Evolutionary conservation across 2,888 invertebrate genomes (phyloP), one percentile per base, ranked within the genome.

Genomic region (Drosophila yooni): DNA sequence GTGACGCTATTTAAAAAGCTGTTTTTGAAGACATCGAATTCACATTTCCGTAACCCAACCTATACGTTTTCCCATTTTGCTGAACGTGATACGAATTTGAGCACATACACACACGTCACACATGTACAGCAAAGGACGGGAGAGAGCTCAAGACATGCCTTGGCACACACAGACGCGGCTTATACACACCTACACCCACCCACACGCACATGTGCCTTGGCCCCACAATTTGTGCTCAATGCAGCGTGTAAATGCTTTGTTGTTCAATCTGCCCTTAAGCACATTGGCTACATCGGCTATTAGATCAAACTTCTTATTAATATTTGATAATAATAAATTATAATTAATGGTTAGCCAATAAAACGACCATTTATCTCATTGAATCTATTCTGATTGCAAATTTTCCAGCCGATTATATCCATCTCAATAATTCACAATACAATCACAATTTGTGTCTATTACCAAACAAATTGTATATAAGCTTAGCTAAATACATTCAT

Each of bases 1-100:
- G 46, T 58, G 40, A 66, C 46, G 73, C 66, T 48, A 64, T 80
- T 76, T 66, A 67, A 60, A 85, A 87, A 89, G 81, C 85, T 77
- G 72, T 89, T 89, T 87, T 88, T 87, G 85, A 89, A 89, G 85
- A 88, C 89, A 89, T 87, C 70, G 76, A 76, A 85, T 89, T 88
- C 85, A 85, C 80, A 85, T 88, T 89, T 89, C 83, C 76, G 75
- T 78, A 76, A 68, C 73, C 76, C 72, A 56, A 75, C 83, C 74
- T 80, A 77, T 74, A 83, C 85, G 88, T 89, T 77, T 80, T 75
- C 68, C 83, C 83, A 78, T 89, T 88, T 80, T 76, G 64, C 27
- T 59, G 85, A 83, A 87, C 87, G 87, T 87, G 87, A 81, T 85
- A 73, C 70, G 87, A 85, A 89, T 87, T 82, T 54, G 60, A 74